Evolutionary conservation across 1,140 invertebrate species (phyloP), one percentile per base, ranked within the genome.

Genomic region (Vollenhovia emeryi): DNA sequence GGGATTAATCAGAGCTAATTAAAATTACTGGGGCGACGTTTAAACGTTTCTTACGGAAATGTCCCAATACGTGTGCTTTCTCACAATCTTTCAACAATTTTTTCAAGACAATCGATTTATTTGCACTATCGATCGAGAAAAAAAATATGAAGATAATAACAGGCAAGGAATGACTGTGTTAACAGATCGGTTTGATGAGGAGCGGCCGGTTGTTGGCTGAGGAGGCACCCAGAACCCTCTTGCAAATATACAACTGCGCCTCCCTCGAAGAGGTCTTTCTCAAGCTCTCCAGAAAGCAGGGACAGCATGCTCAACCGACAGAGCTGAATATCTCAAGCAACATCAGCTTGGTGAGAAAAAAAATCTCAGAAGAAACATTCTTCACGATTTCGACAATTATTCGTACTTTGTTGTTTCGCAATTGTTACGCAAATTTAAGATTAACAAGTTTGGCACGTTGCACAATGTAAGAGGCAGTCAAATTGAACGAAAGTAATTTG

Each of bases 241-340:
- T 99, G 33, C 95, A 96, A 7, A 97, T 97, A 95, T 98, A 98
- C 94, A 96, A 96, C 88, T 98, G 97, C 92, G 96, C 97, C 85
- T 98, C 97, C 27, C 94, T 99, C 8, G 98, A 99, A 95, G 98
- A 99, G 88, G 98, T 99, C 1, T 99, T 99, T 95, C 95, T 99
- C 13, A 98, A 99, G 94, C 95, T 99, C 0, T 99, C 97, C 59
- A 95, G 96, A 83, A 95, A 96, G 83, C 94, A 95, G 76, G 96
- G 96, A 75, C 95, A 96, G 91, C 95, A 95, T 18, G 95, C 95
- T 89, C 95, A 95, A 86, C 94, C 93, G 3, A 95, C 95, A 15
- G 96, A 97, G 89, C 93, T 96, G 27, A 97, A 97, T 87, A 96
- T 97, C 82, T 96, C 96, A 40, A 97, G 97, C 89, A 98, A 98